These are phyloP conservation scores for Lepidostoma basale DNA, from an alignment of 1,140 invertebrate species.

Conservation along the genomic window DNA sequence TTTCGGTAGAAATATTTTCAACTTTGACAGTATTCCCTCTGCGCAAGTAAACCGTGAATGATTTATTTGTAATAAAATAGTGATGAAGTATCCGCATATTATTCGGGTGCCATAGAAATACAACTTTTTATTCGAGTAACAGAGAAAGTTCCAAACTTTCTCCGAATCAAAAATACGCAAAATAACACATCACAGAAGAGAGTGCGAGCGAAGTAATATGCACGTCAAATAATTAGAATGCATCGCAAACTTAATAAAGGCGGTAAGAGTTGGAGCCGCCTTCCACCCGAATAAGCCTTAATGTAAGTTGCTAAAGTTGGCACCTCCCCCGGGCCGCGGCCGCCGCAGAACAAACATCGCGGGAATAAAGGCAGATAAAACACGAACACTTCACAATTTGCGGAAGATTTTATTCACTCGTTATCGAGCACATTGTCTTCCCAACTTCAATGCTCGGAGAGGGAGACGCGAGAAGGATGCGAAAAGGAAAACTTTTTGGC, in stretches of 20 bases:
- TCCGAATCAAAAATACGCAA: too few species aligned
- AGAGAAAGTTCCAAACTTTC: too few species aligned
- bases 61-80: background rate
- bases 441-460: slow-evolving; percentile 23
- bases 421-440: slow-evolving; percentile 45
- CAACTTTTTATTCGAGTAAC: too few species aligned
- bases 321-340: background rate
- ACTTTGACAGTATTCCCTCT: background rate
- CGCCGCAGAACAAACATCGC: slow-evolving; percentile 35
- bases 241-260: background rate
- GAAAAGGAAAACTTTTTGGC: slow-evolving; percentile 43
- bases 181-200: too few species aligned
- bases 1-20: background rate
- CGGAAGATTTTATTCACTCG: slow-evolving; percentile 45
- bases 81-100: background rate
- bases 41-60: background rate
- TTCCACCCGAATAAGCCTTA: slow-evolving; percentile 26
- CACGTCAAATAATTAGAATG: too few species aligned
- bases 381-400: slow-evolving; percentile 39
- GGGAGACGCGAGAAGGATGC: slow-evolving; percentile 41
- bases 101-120: too few species aligned
- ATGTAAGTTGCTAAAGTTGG: slow-evolving; percentile 27
- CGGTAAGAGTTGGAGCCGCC: background rate
- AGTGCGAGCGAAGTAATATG: too few species aligned
- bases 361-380: slow-evolving; percentile 43